A percentile compares a stretch with the other conserved stretches of the same genome.
phyloP scores from a whole-genome alignment of 1,140 invertebrate genomes.

The Thaumetopoea pityocampa region DNA sequence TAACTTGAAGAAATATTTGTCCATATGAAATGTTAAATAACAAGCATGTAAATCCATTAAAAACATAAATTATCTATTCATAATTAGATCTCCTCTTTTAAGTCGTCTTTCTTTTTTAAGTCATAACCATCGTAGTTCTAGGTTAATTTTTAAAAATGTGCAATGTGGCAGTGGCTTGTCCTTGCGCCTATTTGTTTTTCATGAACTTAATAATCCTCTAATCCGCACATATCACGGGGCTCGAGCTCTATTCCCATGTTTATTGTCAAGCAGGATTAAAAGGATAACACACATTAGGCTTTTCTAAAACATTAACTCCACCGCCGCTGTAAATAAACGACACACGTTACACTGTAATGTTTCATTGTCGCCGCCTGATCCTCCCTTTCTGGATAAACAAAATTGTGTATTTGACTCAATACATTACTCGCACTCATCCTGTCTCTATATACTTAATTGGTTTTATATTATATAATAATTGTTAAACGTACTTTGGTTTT shows the following conservation, averaged over 20 bases:
- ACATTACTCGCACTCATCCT: slow-evolving; percentile 9
- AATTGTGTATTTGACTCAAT: slow-evolving; percentile 17
- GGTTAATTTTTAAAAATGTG: no score
- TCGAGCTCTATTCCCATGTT: slow-evolving; percentile 26
- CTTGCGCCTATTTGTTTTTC: slow-evolving; percentile 16
- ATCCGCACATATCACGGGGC: slow-evolving; percentile 26
- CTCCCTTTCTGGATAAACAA: slow-evolving; percentile 22
- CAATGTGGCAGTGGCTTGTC: no score
- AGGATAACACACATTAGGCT: slow-evolving; percentile 39
- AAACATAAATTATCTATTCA: no score
- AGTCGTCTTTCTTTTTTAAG: no score
- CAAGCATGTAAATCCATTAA: no score
- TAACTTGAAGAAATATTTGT: no score
- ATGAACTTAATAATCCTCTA: slow-evolving; percentile 26
- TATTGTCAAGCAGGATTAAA: slow-evolving; percentile 49
- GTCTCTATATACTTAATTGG: no score
- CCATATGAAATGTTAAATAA: no score
- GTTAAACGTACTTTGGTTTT: no score
- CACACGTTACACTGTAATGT: slow-evolving; percentile 35
- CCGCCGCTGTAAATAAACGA: slow-evolving; percentile 29
- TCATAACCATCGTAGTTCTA: no score
- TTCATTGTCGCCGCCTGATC: slow-evolving; percentile 29
- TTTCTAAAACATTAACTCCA: slow-evolving; percentile 42
- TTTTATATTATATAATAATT: no score
- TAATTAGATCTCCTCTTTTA: no score